Evolutionary conservation across 2,888 invertebrate genomes (phyloP).

Genomic region (Amblyteles armatorius): DNA sequence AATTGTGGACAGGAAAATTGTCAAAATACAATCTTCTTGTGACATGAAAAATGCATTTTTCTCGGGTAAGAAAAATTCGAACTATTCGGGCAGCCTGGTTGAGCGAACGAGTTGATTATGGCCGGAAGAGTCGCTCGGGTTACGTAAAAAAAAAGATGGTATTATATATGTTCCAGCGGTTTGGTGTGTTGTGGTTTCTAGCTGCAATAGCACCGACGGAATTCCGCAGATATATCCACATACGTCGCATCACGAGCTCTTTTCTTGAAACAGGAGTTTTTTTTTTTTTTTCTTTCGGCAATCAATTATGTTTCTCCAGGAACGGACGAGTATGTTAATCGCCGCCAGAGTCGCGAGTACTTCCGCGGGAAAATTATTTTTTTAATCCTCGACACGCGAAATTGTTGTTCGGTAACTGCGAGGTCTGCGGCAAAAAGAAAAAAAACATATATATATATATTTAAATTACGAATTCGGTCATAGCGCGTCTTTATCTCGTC

Average conservation of each 20-base stretch:
- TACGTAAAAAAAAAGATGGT: slow-evolving; percentile 4
- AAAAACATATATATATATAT: neutral
- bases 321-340: neutral
- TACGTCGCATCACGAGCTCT: neutral
- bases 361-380: neutral
- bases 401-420: neutral
- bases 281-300: neutral
- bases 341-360: neutral
- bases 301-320: neutral
- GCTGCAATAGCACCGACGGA: neutral
- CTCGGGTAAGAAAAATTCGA: neutral
- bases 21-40: no score
- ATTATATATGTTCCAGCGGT: neutral
- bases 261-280: neutral
- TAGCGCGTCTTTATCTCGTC: neutral
- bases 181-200: neutral
- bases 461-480: neutral
- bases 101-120: neutral
- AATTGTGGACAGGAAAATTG: no score
- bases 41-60: no score
- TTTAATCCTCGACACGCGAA: neutral
- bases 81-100: neutral
- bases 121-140: neutral
- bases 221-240: neutral
- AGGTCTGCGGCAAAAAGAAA: neutral